These are phyloP conservation scores for Hirtodrosophila histrioides DNA, from an alignment of 2,888 invertebrate species.

Conservation along the genomic window DNA sequence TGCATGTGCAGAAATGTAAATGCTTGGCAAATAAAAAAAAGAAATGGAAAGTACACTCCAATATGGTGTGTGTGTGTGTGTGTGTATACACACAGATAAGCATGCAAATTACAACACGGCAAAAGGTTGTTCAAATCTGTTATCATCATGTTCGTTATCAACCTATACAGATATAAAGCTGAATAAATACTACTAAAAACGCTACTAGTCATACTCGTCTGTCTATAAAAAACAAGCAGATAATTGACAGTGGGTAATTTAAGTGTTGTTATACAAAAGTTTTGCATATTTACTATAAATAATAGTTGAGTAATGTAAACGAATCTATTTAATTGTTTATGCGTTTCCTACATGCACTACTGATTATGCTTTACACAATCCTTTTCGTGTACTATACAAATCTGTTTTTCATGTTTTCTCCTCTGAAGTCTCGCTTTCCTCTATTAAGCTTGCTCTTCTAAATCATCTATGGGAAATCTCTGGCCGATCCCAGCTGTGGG, in stretches of 20 bases:
- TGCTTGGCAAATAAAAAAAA: constrained; percentile 7
- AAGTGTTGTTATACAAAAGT: neutral
- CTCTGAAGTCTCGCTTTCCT: too few species aligned
- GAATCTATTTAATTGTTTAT: too few species aligned
- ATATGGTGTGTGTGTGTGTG: neutral
- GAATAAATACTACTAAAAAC: too few species aligned
- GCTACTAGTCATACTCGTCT: constrained; percentile 40
- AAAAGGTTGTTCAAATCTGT: constrained; percentile 26
- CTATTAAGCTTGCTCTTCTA: too few species aligned
- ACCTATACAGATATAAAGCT: constrained; percentile 19
- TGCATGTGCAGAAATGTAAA: constrained; percentile 58
- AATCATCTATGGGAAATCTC: too few species aligned
- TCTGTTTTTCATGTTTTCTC: too few species aligned
- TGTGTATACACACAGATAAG: constrained; percentile 27
- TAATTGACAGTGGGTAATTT: constrained; percentile 17
- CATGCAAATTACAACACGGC: constrained; percentile 39
- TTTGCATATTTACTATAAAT: too few species aligned
- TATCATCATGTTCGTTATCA: constrained; percentile 18
- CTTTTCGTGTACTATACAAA: too few species aligned
- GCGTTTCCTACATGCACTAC: too few species aligned
- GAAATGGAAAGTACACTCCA: neutral
- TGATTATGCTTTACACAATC: too few species aligned
- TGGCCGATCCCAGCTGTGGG: too few species aligned
- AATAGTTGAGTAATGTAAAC: too few species aligned
- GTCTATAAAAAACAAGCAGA: constrained; percentile 6